Evolutionary conservation across 2,888 invertebrate genomes (phyloP).

Genomic region (Orthosia incerta): DNA sequence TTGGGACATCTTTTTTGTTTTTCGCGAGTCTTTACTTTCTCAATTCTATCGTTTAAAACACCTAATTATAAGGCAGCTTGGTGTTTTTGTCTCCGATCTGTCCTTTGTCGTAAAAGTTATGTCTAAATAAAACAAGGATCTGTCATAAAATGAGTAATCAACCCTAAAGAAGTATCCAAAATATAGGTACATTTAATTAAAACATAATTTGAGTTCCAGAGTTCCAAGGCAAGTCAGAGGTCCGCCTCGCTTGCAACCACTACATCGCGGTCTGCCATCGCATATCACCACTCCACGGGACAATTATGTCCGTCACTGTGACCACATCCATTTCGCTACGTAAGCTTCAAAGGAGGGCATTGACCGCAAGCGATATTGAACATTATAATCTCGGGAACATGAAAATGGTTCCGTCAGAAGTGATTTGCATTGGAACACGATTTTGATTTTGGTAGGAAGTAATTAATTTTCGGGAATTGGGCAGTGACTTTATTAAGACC

Average conservation of each 20-base stretch:
- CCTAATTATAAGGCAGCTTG: too few species aligned
- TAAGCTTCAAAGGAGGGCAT: conserved; percentile 57
- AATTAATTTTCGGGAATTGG: conserved; percentile 4
- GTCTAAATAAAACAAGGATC: background rate
- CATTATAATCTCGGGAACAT: conserved; percentile 53
- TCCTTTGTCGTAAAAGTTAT: too few species aligned
- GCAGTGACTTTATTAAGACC: too few species aligned
- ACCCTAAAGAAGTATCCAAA: background rate
- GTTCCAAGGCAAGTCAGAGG: background rate
- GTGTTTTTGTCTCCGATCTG: too few species aligned
- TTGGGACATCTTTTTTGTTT: too few species aligned
- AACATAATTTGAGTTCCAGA: conserved; percentile 51
- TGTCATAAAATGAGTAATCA: background rate
- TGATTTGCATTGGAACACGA: conserved; percentile 13
- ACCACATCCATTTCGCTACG: conserved; percentile 72
- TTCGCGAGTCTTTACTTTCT: too few species aligned
- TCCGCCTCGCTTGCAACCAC: conserved; percentile 58
- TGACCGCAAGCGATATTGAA: conserved; percentile 53
- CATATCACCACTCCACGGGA: conserved; percentile 69
- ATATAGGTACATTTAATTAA: conserved; percentile 34
- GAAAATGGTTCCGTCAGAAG: conserved; percentile 33
- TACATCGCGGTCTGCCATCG: conserved; percentile 70
- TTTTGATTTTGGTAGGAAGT: background rate
- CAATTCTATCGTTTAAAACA: too few species aligned
- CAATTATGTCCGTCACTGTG: conserved; percentile 73